Base-by-base conservation (phyloP, 2,113 vertebrate species). In the Gambusia affinis region DNA sequence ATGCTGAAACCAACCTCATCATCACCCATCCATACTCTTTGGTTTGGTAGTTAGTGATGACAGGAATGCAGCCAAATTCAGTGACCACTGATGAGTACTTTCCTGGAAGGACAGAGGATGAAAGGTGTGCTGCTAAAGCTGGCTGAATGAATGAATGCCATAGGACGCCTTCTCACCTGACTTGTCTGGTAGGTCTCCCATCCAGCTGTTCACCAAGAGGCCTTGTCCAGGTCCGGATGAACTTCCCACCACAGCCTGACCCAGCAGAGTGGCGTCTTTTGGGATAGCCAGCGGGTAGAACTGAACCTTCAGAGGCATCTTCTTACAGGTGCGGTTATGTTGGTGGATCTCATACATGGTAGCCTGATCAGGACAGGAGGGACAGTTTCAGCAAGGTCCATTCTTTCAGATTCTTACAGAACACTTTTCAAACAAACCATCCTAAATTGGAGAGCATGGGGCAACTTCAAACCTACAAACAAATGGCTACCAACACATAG, bases 151-250 rank as follows among this genome's bases (percentile, higher is more conserved):
- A 51, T 12, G 17, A 51, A 54, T 4, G 54, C 11, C 7, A 22
- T 60, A 17, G 3, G 11, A 6, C 7, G 4, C 2, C 19, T n/a
- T 35, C 12, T 75, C 12, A 87, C 85, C 82, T 74, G 64, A 24
- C 0, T 75, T 78, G 1, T 19, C 4, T 1, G 76, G 82, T 29
- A 75, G 24, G 0, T 89, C 65, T 79, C 94, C 94, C 0, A 0
- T 4, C 94, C 94, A 95, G 28, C 65, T 85, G 88, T 95, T 93
- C 67, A 95, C 91, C 67, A 95, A 88, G 14, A 95, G 88, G 37
- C 94, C 94, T 64, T 94, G 10, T 0, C 91, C 91, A 0, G 89
- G 91, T 17, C 8, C 80, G 0, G 93, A 94, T 0, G 92, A 93
- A 70, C 88, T 92, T 22, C 94, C 94, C 24, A 95, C 0, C 12